A percentile compares a stretch with the other conserved stretches of the same genome.
Evolutionary conservation across 2,888 invertebrate species (phyloP).

Genomic region (Brachylomia viminalis): DNA sequence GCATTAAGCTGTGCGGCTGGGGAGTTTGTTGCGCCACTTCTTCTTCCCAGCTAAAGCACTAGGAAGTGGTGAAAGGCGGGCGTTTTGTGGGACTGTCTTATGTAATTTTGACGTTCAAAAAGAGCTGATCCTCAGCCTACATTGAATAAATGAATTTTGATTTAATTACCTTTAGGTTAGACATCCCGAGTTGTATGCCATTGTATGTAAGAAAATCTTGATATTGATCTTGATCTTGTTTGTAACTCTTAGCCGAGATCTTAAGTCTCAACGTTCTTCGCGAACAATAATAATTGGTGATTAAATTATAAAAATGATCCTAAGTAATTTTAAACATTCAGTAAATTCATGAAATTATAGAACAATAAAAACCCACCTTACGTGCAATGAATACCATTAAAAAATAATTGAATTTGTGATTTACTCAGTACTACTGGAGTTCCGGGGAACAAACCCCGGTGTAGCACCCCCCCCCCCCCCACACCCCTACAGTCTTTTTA

Average conservation of each 20-base stretch:
- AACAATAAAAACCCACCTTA: background rate
- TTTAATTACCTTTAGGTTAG: background rate
- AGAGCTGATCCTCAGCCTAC: background rate
- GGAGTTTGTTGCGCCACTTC: background rate
- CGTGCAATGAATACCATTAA: background rate
- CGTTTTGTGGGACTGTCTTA: background rate
- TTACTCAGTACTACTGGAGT: slow-evolving; percentile 16
- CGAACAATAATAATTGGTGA: background rate
- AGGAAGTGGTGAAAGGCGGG: background rate
- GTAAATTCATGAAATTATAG: background rate
- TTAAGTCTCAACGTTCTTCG: too few relatives aligned
- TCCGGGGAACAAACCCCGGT: background rate
- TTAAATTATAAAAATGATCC: background rate
- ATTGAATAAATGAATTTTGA: background rate
- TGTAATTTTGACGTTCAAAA: background rate
- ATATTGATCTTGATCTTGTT: too few relatives aligned
- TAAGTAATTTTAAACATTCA: background rate
- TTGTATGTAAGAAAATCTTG: background rate
- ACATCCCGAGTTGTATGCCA: background rate
- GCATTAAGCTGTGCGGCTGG: background rate
- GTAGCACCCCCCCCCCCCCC: slow-evolving; percentile 1
- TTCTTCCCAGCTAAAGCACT: background rate
- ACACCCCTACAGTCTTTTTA: too few relatives aligned
- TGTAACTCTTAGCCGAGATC: too few relatives aligned
- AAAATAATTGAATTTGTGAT: slow-evolving; percentile 25